Conservation (phyloP, 2,797 vertebrate species). For the Pelobates cultripes region DNA sequence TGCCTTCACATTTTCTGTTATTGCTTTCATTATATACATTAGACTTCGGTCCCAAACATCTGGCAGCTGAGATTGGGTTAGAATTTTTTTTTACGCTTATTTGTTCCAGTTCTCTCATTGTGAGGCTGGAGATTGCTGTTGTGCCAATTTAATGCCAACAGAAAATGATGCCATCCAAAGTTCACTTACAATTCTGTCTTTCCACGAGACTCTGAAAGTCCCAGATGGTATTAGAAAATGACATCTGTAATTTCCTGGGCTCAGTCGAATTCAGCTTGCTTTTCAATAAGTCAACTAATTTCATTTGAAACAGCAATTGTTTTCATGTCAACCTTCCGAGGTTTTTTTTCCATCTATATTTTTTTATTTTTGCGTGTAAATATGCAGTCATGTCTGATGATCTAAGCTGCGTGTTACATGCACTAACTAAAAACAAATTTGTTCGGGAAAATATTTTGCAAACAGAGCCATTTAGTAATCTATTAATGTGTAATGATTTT, state of each 20-base stretch:
- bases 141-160: conserved; percentile 42
- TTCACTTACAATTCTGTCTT: conserved; percentile 29
- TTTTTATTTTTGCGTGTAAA: neutral
- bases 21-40: conserved; percentile 30
- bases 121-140: conserved; percentile 40
- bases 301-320: conserved; percentile 21
- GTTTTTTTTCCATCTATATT: neutral
- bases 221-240: conserved; percentile 48
- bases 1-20: neutral
- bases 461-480: conserved; percentile 5
- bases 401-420: neutral
- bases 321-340: neutral
- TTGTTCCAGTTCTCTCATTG: conserved; percentile 48
- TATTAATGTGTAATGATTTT: conserved; percentile 33
- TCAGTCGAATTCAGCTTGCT: conserved; percentile 23
- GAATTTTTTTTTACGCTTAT: conserved; percentile 9
- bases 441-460: neutral
- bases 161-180: conserved; percentile 44
- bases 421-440: conserved; percentile 17
- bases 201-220: conserved; percentile 23
- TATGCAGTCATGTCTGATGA: neutral
- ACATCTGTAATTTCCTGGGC: conserved; percentile 50
- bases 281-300: conserved; percentile 34
- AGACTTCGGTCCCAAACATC: conserved; percentile 41
- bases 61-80: conserved; percentile 46